These are phyloP conservation scores for Aleiodes alternator DNA, from an alignment of 2,888 invertebrate species.

Conservation along the genomic window DNA sequence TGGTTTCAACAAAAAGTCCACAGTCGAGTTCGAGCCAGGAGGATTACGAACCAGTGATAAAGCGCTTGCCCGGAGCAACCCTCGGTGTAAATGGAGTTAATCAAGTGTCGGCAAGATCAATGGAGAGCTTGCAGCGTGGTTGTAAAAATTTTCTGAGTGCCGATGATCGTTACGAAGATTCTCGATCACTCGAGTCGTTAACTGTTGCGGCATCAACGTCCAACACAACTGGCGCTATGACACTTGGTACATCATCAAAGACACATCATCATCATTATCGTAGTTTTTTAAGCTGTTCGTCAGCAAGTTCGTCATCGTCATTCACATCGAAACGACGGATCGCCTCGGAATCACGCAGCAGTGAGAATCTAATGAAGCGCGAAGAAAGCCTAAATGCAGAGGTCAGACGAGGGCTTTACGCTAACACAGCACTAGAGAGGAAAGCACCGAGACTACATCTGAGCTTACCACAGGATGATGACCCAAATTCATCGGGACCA, in stretches of 20 bases:
- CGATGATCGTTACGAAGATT: conserved; percentile 70
- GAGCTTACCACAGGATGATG: conserved; percentile 79
- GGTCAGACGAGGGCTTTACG: conserved; percentile 82
- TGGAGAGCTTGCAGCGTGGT: conserved; percentile 83
- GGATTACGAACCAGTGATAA: conserved; percentile 80
- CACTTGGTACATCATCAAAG: conserved; percentile 14
- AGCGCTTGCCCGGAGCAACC: conserved; percentile 68
- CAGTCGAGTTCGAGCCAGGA: conserved; percentile 85
- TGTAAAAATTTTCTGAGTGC: conserved; percentile 76
- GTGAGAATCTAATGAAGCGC: conserved; percentile 79
- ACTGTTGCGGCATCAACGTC: conserved; percentile 75
- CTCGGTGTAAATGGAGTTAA: conserved; percentile 62
- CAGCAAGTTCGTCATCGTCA: conserved; percentile 77
- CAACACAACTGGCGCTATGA: conserved; percentile 68
- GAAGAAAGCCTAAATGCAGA: conserved; percentile 81
- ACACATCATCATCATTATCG: conserved; percentile 75
- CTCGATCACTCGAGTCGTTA: conserved; percentile 69
- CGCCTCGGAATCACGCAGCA: conserved; percentile 78
- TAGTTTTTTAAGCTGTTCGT: conserved; percentile 81
- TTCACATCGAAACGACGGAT: conserved; percentile 76
- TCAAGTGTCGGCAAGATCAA: conserved; percentile 81
- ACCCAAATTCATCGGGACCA: conserved; percentile 67
- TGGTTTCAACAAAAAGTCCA: conserved; percentile 74
- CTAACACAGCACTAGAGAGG: conserved; percentile 79
- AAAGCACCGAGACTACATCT: conserved; percentile 80